phyloP scores from a whole-genome alignment of 2,113 vertebrate species.

The Protobothrops flavoviridis region DNA sequence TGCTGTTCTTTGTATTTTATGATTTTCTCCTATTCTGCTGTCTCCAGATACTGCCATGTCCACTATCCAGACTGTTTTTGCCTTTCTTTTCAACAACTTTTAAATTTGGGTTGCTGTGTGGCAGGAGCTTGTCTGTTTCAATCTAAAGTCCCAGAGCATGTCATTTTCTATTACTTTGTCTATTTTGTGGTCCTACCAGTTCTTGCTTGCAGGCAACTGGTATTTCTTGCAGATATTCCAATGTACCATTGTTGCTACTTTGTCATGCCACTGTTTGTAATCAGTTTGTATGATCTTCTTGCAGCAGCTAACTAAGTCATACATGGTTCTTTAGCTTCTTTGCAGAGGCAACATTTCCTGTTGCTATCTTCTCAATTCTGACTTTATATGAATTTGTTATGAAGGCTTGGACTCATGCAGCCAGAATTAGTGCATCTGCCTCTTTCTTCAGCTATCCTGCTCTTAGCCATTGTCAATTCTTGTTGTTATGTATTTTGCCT shows the following conservation, averaged over 20 bases:
- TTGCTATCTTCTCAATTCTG: not conserved
- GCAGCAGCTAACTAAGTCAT: not conserved
- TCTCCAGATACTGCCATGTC: not conserved
- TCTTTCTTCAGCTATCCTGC: not conserved
- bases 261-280: not conserved
- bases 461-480: not conserved
- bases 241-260: not conserved
- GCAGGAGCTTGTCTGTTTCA: not conserved
- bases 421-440: not conserved
- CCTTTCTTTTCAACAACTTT: not conserved
- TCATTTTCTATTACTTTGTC: not conserved
- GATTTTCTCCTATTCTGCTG: not conserved
- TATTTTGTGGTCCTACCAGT: not conserved
- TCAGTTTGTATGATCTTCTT: not conserved
- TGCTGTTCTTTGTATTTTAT: not conserved
- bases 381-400: not conserved
- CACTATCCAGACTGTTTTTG: not conserved
- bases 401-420: not conserved
- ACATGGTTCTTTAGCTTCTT: not conserved
- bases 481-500: not conserved
- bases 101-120: not conserved
- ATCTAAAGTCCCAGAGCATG: not conserved
- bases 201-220: not conserved
- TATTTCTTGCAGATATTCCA: not conserved
- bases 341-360: not conserved